These are phyloP conservation scores for Linyphia triangularis DNA, from an alignment of 2,888 invertebrate genomes.

Conservation along the genomic window DNA sequence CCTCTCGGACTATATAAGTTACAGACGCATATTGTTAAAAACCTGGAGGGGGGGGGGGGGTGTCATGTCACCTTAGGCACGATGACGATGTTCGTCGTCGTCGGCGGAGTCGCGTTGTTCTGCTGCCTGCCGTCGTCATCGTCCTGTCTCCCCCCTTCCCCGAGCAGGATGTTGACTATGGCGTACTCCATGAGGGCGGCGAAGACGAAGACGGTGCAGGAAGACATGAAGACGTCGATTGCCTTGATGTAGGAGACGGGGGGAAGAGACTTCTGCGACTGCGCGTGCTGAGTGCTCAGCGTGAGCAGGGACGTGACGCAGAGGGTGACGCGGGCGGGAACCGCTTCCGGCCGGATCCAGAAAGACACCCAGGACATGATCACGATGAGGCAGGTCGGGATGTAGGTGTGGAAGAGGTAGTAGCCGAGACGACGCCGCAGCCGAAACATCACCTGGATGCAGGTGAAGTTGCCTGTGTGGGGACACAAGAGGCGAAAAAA, in stretches of 20 bases:
- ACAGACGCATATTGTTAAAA: no score
- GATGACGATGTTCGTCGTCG: no score
- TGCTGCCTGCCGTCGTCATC: conserved; percentile 54
- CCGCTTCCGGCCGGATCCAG: conserved; percentile 97
- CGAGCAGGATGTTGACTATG: conserved; percentile 80
- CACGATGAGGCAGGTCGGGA: conserved; percentile 93
- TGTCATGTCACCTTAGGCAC: no score
- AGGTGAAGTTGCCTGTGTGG: conserved; percentile 96
- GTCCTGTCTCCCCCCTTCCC: conserved; percentile 34
- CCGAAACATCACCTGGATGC: conserved; percentile 91
- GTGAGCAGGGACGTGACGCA: conserved; percentile 94
- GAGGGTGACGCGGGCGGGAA: conserved; percentile 93
- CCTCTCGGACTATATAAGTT: no score
- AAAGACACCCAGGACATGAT: conserved; percentile 98
- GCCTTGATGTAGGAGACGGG: conserved; percentile 92
- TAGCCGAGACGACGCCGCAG: conserved; percentile 90
- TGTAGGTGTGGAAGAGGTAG: conserved; percentile 94
- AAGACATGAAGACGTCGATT: conserved; percentile 81
- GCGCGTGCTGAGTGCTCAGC: conserved; percentile 94
- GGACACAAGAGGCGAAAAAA: no score
- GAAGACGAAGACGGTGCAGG: conserved; percentile 81
- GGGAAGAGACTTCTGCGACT: conserved; percentile 93
- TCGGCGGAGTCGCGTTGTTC: no score
- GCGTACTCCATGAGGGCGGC: conserved; percentile 81
- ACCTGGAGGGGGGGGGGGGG: no score